phyloP scores from a whole-genome alignment of 1,140 invertebrate genomes.

The Megalonaias nervosa region DNA sequence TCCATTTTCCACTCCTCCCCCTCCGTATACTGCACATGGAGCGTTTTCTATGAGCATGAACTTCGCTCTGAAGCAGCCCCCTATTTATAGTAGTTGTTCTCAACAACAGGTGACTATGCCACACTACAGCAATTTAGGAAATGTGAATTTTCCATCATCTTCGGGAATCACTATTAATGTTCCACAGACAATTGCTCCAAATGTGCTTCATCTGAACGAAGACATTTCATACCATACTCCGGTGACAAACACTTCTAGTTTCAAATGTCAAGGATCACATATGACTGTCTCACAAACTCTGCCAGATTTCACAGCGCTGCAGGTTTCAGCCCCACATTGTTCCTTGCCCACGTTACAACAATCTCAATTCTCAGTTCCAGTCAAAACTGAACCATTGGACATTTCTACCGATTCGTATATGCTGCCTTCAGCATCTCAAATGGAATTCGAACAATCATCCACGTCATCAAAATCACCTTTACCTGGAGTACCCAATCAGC shows the following conservation, averaged over 20 bases:
- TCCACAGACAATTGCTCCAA: conserved; percentile 45
- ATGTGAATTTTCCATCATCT: conserved; percentile 43
- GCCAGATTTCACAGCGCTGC: conserved; percentile 64
- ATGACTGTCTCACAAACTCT: conserved; percentile 31
- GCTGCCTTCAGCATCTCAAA: conserved; percentile 38
- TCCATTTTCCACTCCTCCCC: conserved; percentile 48
- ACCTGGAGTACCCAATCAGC: conserved; percentile 50
- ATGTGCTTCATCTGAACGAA: conserved; percentile 50
- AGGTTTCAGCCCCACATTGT: conserved; percentile 39
- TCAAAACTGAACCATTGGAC: conserved; percentile 67
- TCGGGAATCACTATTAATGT: conserved; percentile 21
- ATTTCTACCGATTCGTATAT: conserved; percentile 48
- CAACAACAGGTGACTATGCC: conserved; percentile 46
- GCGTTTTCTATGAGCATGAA: conserved; percentile 44
- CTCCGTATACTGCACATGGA: conserved; percentile 58
- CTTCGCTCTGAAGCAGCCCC: conserved; percentile 66
- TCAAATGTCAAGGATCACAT: conserved; percentile 41
- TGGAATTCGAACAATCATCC: conserved; percentile 44
- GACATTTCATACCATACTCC: conserved; percentile 42
- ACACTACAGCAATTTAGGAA: conserved; percentile 35
- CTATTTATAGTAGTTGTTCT: conserved; percentile 66
- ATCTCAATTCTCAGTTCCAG: conserved; percentile 36
- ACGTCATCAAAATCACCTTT: conserved; percentile 41
- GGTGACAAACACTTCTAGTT: conserved; percentile 48
- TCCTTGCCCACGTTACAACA: conserved; percentile 19